Evolutionary conservation across 2,888 invertebrate species (phyloP).

Genomic region (Phalera bucephala): DNA sequence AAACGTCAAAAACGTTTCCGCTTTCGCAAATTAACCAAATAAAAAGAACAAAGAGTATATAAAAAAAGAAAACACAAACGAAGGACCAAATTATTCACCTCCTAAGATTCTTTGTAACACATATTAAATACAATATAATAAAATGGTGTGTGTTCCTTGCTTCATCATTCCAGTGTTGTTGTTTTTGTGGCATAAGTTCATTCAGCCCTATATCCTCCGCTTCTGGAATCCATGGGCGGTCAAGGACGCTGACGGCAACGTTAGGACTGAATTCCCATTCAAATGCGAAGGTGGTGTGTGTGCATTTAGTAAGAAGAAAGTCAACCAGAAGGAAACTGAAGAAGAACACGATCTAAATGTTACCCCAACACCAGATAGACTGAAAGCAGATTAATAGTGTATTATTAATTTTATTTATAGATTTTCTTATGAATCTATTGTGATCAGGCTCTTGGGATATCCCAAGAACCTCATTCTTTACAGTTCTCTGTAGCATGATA

Average conservation of each 20-base stretch:
- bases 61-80: too few species aligned
- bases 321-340: slow-evolving; percentile 29
- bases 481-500: too few species aligned
- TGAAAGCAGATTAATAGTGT: slow-evolving; percentile 50
- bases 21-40: too few species aligned
- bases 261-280: slow-evolving; percentile 83
- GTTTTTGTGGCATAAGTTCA: slow-evolving; percentile 92
- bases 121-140: slow-evolving; percentile 14
- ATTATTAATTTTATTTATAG: too few species aligned
- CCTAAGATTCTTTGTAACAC: too few species aligned
- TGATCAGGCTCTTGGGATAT: too few species aligned
- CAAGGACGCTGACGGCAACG: slow-evolving; percentile 84
- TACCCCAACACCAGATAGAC: slow-evolving; percentile 21
- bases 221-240: slow-evolving; percentile 93
- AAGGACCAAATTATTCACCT: too few species aligned
- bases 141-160: slow-evolving; percentile 93
- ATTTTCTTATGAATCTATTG: too few species aligned
- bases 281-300: slow-evolving; percentile 84
- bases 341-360: slow-evolving; percentile 22
- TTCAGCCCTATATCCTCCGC: slow-evolving; percentile 91
- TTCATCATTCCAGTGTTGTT: slow-evolving; percentile 92
- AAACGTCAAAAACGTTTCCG: too few species aligned
- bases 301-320: slow-evolving; percentile 51
- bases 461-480: too few species aligned
- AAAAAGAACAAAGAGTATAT: too few species aligned